These are phyloP conservation scores for Catharus fuscescens DNA, from an alignment of 2,113 vertebrate genomes.

Conservation along the genomic window DNA sequence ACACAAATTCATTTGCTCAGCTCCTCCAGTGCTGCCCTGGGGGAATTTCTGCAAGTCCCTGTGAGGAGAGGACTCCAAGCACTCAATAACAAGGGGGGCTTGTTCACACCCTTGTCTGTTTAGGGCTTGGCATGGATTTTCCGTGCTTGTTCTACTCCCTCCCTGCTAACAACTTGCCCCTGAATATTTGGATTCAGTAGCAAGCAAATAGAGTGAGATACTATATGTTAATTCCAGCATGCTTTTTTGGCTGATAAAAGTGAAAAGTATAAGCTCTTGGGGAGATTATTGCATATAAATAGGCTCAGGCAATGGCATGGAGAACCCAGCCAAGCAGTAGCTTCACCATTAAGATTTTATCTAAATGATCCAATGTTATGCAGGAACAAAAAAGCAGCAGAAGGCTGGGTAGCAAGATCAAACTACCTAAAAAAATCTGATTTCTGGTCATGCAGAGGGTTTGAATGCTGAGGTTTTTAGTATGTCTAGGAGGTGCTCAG, in stretches of 20 bases:
- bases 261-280: constrained; percentile 3
- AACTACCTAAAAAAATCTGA: not conserved
- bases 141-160: not conserved
- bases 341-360: constrained; percentile 27
- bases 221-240: constrained; percentile 25
- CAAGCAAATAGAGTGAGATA: constrained; percentile 18
- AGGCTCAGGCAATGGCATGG: not conserved
- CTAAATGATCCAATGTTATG: not conserved
- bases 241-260: constrained; percentile 49
- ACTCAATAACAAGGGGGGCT: not conserved
- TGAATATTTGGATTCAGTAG: constrained; percentile 30
- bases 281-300: constrained; percentile 14
- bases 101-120: not conserved
- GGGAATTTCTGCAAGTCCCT: not conserved
- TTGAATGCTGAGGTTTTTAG: not conserved
- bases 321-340: not conserved
- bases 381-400: not conserved
- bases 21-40: not conserved
- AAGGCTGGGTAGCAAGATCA: not conserved
- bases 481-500: not conserved
- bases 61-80: not conserved
- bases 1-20: not conserved
- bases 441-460: not conserved
- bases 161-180: not conserved
- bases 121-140: not conserved